phyloP scores from a whole-genome alignment of 2,888 invertebrate species.

The Yponomeuta cagnagella region DNA sequence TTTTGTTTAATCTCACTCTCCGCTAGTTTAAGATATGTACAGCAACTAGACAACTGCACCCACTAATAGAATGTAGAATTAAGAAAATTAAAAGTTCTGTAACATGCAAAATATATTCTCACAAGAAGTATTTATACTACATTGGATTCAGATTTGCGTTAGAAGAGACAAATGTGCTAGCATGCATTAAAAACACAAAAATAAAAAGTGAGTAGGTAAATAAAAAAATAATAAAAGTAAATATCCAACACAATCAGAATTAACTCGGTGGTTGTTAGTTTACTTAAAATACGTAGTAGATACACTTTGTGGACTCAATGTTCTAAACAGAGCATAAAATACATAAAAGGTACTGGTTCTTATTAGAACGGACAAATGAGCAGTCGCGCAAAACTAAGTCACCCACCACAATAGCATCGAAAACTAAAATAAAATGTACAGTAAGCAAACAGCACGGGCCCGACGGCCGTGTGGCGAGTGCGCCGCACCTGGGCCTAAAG shows the following conservation, averaged over 20 bases:
- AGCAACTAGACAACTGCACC: background rate
- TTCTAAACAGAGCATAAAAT: slow-evolving; percentile 64
- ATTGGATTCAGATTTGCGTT: background rate
- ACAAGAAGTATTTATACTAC: slow-evolving; percentile 9
- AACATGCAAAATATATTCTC: slow-evolving; percentile 3
- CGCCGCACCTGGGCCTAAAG: slow-evolving; percentile 28
- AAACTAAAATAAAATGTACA: slow-evolving; percentile 49
- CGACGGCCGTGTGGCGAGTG: slow-evolving; percentile 34
- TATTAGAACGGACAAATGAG: slow-evolving; percentile 45
- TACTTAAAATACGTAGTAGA: slow-evolving; percentile 36
- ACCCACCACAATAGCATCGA: slow-evolving; percentile 63
- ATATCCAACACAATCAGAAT: slow-evolving; percentile 11
- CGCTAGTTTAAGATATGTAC: background rate
- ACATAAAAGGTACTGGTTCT: slow-evolving; percentile 22
- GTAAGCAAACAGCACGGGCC: slow-evolving; percentile 49
- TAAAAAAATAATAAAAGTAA: slow-evolving; percentile 3
- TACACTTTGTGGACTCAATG: slow-evolving; percentile 67
- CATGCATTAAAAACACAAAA: slow-evolving; percentile 25
- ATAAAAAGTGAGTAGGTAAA: slow-evolving; percentile 19
- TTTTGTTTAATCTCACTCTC: background rate
- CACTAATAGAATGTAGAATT: background rate
- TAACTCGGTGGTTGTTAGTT: slow-evolving; percentile 40
- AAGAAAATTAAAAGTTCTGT: background rate
- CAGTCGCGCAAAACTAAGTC: slow-evolving; percentile 59
- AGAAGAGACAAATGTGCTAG: slow-evolving; percentile 2